Conservation (phyloP, 2,113 vertebrate genomes). For the Cyrtonyx montezumae region DNA sequence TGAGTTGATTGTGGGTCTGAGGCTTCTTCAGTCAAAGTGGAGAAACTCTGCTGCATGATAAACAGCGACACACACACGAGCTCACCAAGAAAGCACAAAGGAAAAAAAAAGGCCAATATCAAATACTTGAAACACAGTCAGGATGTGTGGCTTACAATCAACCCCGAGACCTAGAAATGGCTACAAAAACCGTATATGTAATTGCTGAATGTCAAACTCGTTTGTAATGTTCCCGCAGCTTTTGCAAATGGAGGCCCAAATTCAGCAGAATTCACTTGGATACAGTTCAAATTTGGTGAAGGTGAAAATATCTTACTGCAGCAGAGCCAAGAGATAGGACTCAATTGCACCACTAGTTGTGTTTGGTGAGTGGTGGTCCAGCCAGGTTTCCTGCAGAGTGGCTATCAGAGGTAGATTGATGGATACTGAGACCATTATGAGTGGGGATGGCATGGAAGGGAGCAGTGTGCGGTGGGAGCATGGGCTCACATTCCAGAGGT, state of each 20-base stretch:
- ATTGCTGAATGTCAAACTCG: neutral
- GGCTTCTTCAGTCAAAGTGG: neutral
- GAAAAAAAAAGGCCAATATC: neutral
- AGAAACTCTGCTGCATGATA: neutral
- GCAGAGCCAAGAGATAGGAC: neutral
- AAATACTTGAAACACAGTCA: slow-evolving; percentile 44
- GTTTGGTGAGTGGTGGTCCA: neutral
- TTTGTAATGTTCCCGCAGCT: neutral
- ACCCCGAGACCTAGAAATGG: neutral
- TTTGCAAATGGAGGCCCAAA: neutral
- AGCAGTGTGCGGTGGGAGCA: neutral
- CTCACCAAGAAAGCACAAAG: neutral
- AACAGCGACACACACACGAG: neutral
- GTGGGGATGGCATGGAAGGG: neutral
- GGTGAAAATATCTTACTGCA: neutral
- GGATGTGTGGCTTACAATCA: slow-evolving; percentile 10
- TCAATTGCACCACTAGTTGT: neutral
- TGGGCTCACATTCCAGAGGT: neutral
- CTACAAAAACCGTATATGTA: slow-evolving; percentile 13
- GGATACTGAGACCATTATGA: neutral
- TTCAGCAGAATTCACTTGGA: slow-evolving; percentile 8
- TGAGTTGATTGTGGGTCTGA: neutral
- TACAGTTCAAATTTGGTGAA: neutral
- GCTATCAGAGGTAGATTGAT: rapidly evolving
- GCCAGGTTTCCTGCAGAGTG: neutral